Percentiles rank a stretch among this genome's conserved stretches.
phyloP scores from a whole-genome alignment of 2,113 vertebrate genomes.

The Campylomormyrus numenius region DNA sequence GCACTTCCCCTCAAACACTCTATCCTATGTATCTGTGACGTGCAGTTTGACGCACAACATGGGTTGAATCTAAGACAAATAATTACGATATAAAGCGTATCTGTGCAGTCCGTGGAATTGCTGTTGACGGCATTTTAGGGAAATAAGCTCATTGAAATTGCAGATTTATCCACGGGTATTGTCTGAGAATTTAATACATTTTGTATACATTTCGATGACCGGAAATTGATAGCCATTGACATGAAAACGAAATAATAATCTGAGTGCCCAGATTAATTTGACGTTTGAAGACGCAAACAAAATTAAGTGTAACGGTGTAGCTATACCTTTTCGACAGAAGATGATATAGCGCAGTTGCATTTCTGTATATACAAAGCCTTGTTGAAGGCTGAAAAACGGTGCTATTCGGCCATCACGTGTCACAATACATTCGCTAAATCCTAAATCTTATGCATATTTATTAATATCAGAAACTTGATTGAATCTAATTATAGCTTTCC shows the following conservation, averaged over 20 bases:
- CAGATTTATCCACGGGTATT: neutral
- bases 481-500: neutral
- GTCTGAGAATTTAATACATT: neutral
- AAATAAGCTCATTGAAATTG: slow-evolving; percentile 9
- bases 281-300: neutral
- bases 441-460: neutral
- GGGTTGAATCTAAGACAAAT: slow-evolving; percentile 57
- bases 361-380: neutral
- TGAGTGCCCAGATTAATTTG: neutral
- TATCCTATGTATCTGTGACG: slow-evolving; percentile 59
- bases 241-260: neutral
- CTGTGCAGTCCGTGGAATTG: slow-evolving; percentile 42
- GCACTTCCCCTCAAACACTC: slow-evolving; percentile 32
- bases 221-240: neutral
- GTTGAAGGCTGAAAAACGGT: neutral
- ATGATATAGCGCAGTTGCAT: neutral
- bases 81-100: slow-evolving; percentile 56
- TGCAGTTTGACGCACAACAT: slow-evolving; percentile 66
- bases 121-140: slow-evolving; percentile 32
- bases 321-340: neutral
- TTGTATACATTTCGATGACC: neutral
- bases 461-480: neutral
- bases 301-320: neutral
- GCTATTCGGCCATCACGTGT: neutral
- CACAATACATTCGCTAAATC: neutral